These are phyloP conservation scores for Scolopax bukidnonensis DNA, from an alignment of 2,797 vertebrate genomes.

Conservation along the genomic window DNA sequence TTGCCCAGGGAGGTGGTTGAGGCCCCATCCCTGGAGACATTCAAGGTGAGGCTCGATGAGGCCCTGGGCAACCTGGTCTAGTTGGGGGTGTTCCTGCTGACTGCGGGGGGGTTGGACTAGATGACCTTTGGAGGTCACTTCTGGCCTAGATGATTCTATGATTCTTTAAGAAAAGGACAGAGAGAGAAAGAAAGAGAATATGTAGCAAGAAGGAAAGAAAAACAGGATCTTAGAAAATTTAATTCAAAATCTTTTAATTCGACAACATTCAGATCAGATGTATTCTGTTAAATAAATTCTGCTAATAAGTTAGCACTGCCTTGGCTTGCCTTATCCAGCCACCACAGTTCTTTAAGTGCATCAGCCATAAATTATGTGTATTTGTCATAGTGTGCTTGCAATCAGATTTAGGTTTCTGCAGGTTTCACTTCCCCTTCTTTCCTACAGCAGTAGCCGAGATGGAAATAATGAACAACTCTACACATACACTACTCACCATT, in stretches of 20 bases:
- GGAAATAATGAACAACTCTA: background rate
- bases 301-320: constrained; percentile 30
- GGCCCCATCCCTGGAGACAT: too few relatives aligned
- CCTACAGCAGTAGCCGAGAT: background rate
- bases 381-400: constrained; percentile 4
- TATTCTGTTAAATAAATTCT: constrained; percentile 26
- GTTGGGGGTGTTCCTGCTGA: too few relatives aligned
- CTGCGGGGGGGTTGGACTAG: too few relatives aligned
- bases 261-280: background rate
- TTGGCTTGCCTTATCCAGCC: constrained; percentile 39
- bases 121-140: too few relatives aligned
- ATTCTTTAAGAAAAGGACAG: background rate
- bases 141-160: too few relatives aligned
- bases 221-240: background rate
- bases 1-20: too few relatives aligned
- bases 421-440: constrained; percentile 23
- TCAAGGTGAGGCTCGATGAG: too few relatives aligned
- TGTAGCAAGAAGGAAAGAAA: background rate
- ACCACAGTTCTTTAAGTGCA: constrained; percentile 8
- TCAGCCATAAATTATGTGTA: constrained; percentile 39
- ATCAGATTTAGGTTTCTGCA: constrained; percentile 28
- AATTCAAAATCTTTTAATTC: background rate
- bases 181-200: background rate
- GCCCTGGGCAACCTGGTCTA: too few relatives aligned
- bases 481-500: background rate